A percentile compares a stretch with the other conserved stretches of the same genome.
phyloP scores from a whole-genome alignment of 2,113 vertebrate species.

The Andinoacara biseriatus region DNA sequence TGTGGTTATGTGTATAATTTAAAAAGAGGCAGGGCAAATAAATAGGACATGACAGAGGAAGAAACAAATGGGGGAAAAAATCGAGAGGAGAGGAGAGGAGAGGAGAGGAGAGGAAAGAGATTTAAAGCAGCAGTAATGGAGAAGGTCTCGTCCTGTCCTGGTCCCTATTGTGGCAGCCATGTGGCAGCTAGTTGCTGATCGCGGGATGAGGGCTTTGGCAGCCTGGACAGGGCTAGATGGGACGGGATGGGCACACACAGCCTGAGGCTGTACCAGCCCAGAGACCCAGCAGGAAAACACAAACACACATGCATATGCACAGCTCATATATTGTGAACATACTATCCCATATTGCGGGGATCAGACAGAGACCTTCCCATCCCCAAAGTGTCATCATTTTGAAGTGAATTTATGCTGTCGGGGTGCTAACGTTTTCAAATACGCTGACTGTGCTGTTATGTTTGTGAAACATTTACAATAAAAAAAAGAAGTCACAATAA shows the following conservation, averaged over 20 bases:
- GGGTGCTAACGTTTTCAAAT: constrained; percentile 22
- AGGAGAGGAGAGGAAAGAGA: neutral
- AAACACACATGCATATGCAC: constrained; percentile 55
- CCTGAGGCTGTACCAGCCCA: constrained; percentile 77
- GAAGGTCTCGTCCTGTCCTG: constrained; percentile 56
- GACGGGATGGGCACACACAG: constrained; percentile 68
- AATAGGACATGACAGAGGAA: constrained; percentile 38
- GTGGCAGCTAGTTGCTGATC: constrained; percentile 69
- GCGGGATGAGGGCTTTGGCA: constrained; percentile 67
- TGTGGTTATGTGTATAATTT: constrained; percentile 43
- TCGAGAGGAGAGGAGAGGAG: neutral
- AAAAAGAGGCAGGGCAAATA: constrained; percentile 38
- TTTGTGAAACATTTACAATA: constrained; percentile 33
- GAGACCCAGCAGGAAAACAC: constrained; percentile 70
- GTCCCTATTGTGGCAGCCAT: constrained; percentile 67
- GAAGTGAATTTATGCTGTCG: constrained; percentile 36
- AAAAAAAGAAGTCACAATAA: constrained; percentile 14
- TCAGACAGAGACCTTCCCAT: constrained; percentile 48
- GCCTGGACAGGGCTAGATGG: constrained; percentile 60
- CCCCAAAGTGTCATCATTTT: constrained; percentile 39
- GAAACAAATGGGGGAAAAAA: constrained; percentile 16
- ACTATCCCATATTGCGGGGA: constrained; percentile 58
- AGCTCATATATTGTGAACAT: constrained; percentile 46
- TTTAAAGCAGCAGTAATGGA: constrained; percentile 43
- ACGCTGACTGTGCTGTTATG: constrained; percentile 24